Percentiles rank a stretch among this genome's conserved stretches.
phyloP scores from a whole-genome alignment of 2,113 vertebrate species.

The Lichenostomus cassidix region DNA sequence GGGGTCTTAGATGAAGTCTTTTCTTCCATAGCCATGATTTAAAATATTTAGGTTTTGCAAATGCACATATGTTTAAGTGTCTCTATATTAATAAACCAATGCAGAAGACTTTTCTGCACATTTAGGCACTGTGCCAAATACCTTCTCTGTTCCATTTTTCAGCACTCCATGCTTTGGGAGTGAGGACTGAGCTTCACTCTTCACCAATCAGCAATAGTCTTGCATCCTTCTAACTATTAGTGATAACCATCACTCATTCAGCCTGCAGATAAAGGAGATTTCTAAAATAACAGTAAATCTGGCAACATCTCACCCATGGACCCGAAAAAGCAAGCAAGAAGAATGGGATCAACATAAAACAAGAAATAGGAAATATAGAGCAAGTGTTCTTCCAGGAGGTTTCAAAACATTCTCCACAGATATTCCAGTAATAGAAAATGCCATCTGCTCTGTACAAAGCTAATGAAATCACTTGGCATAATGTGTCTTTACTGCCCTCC shows the following conservation, averaged over 20 bases:
- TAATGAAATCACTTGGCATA: not conserved
- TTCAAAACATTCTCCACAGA: not conserved
- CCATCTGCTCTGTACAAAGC: not conserved
- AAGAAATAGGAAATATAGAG: constrained; percentile 17
- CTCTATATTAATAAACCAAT: not conserved
- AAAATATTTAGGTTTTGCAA: not conserved
- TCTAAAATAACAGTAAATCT: not conserved
- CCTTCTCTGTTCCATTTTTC: not conserved
- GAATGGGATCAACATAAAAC: not conserved
- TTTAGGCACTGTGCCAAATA: not conserved
- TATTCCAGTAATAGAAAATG: constrained; percentile 21
- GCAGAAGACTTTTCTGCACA: not conserved
- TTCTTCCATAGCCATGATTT: not conserved
- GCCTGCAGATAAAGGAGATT: not conserved
- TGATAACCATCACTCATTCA: not conserved
- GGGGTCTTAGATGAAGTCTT: not conserved
- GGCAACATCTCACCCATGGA: not conserved
- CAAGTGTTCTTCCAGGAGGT: not conserved
- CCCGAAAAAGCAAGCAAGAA: not conserved
- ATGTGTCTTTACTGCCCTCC: not conserved
- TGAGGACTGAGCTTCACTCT: not conserved
- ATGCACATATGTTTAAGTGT: not conserved
- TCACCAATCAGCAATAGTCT: not conserved
- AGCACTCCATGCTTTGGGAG: not conserved
- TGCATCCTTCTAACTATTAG: not conserved